A percentile compares a stretch with the other conserved stretches of the same genome.
Evolutionary conservation across 2,113 vertebrate species (phyloP).

Genomic region (Plecotus auritus): DNA sequence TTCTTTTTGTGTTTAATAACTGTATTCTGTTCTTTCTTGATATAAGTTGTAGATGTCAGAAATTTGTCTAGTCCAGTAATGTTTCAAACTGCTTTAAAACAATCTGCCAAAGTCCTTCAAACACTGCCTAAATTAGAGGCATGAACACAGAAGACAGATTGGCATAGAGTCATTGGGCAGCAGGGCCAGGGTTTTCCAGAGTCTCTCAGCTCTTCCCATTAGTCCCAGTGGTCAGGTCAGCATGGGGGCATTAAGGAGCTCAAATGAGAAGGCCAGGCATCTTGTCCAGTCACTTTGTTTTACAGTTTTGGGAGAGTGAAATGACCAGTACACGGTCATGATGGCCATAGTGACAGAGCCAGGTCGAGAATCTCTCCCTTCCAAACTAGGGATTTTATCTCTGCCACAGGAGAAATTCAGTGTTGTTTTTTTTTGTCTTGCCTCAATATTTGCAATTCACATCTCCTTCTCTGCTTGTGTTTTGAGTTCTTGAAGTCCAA

Average conservation of each 20-base stretch:
- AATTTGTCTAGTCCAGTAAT: not conserved
- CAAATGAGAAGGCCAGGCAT: not conserved
- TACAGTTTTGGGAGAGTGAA: not conserved
- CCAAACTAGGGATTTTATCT: not conserved
- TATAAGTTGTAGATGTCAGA: not conserved
- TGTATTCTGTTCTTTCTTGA: not conserved
- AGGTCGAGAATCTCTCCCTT: not conserved
- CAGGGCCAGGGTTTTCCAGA: not conserved
- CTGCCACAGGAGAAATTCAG: not conserved
- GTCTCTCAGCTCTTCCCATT: not conserved
- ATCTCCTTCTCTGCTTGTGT: not conserved
- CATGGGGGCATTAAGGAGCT: not conserved
- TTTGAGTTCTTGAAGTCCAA: not conserved
- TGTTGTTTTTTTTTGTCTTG: not conserved
- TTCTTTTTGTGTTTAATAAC: not conserved
- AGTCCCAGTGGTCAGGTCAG: not conserved
- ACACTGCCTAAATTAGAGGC: not conserved
- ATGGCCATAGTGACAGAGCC: not conserved
- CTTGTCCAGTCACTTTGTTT: not conserved
- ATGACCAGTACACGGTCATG: not conserved
- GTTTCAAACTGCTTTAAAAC: not conserved
- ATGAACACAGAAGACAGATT: not conserved
- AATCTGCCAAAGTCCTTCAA: not conserved
- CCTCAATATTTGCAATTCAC: not conserved
- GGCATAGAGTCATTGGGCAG: not conserved